These are phyloP conservation scores for Botrylloides violaceus DNA, from an alignment of 23 tunicate species.

Conservation along the genomic window DNA sequence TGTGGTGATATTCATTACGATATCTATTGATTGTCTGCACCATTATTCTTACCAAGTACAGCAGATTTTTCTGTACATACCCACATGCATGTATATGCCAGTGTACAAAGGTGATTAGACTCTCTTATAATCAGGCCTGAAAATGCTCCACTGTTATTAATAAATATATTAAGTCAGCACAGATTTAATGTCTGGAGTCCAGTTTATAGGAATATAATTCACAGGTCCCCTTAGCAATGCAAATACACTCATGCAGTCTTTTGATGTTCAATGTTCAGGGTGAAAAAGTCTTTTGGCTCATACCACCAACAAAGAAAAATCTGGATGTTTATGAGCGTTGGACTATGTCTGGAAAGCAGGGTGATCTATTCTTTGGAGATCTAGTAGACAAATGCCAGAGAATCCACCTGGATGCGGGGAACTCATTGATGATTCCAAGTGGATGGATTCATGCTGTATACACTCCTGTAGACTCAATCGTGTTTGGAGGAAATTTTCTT, in stretches of 20 bases:
- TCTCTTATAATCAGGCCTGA: no score
- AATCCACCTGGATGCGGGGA: slow-evolving; percentile 67
- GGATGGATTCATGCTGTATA: slow-evolving; percentile 99
- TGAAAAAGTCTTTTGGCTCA: slow-evolving; percentile 89
- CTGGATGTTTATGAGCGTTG: slow-evolving; percentile 70
- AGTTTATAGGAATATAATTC: background rate
- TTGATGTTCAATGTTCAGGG: slow-evolving; percentile 23
- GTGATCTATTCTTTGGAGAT: slow-evolving; percentile 88
- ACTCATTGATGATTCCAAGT: slow-evolving; percentile 91
- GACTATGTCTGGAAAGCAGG: slow-evolving; percentile 85
- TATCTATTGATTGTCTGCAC: no score
- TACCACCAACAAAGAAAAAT: slow-evolving; percentile 87
- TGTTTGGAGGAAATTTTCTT: slow-evolving; percentile 97
- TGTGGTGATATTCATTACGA: no score
- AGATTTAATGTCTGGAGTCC: background rate
- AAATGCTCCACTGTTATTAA: no score
- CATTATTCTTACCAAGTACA: no score
- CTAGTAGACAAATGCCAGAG: slow-evolving; percentile 80
- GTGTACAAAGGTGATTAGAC: no score
- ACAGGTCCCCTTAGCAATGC: background rate
- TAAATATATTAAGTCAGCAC: no score
- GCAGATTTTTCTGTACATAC: no score
- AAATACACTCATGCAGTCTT: background rate
- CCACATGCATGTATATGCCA: no score
- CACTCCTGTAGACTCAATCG: slow-evolving; percentile 90